These are phyloP conservation scores for Danio choprae DNA, from an alignment of 2,797 vertebrate genomes.

Conservation along the genomic window DNA sequence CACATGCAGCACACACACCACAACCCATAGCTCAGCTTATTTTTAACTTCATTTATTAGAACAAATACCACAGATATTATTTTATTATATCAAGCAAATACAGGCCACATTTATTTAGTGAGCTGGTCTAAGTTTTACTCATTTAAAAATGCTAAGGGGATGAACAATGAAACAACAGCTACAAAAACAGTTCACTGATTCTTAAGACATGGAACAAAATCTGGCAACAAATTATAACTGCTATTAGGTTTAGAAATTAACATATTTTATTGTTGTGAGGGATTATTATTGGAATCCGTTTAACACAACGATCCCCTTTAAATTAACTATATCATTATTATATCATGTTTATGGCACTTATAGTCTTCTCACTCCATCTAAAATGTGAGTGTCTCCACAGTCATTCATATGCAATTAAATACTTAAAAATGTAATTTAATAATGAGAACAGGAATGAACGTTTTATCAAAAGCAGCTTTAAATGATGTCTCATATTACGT, in stretches of 20 bases:
- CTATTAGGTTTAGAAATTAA: neutral
- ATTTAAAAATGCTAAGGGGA: slow-evolving; percentile 1
- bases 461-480: neutral
- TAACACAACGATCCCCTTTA: neutral
- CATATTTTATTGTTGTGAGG: neutral
- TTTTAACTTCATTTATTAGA: too few relatives aligned
- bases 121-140: neutral
- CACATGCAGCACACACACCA: too few relatives aligned
- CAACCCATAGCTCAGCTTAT: too few relatives aligned
- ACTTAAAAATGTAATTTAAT: too few relatives aligned
- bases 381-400: neutral
- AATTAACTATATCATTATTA: neutral
- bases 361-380: too few relatives aligned
- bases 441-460: neutral
- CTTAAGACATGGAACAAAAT: neutral
- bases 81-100: slow-evolving; percentile 1
- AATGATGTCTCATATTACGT: neutral
- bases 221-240: neutral
- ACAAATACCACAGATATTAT: neutral
- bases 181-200: too few relatives aligned
- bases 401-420: neutral
- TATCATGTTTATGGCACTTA: too few relatives aligned
- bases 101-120: neutral
- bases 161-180: too few relatives aligned
- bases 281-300: neutral